Base-by-base conservation (phyloP, 2,888 invertebrate genomes). In the Limnephilus marmoratus region DNA sequence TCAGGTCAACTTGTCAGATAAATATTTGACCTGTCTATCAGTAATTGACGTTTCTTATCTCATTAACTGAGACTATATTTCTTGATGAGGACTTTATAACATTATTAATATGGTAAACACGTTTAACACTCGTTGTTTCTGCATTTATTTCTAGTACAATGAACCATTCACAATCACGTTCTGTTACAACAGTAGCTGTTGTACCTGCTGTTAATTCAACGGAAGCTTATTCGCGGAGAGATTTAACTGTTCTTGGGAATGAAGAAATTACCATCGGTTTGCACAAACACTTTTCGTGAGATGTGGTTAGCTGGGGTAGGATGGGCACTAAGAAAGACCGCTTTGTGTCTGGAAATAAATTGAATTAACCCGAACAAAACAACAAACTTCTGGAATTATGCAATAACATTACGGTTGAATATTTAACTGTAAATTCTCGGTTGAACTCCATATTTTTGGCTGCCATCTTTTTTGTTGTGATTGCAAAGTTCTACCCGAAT, bases 241-340 rank as follows among this genome's bases (percentile, higher is more conserved):
- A 68, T 68, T 68, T n/a, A 68, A 68, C 68, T 68, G 68, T n/a
- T 68, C 68, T 68, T 68, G 9, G n/a, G 68, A 68, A 24, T 24
- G 68, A 68, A 24, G 68, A 68, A 24, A 68, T 68, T 68, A 24
- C 68, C 24, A 68, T 68, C 68, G 68, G 68, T 68, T 68, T 68
- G 68, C 68, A n/a, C 68, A 68, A 68, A 68, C 68, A 68, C 68
- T 68, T 68, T 68, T 68, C 68, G 68, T 68, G 68, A 68, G 68
- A 68, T 68, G 68, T 68, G 68, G 24, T 68, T 68, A 68, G 24
- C 68, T 68, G 24, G 68, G 24, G 24, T 68, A 68, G 68, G 68
- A n/a, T 68, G 24, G 7, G 68, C 18, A 68, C 68, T 24, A 68
- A 68, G 68, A 68, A 68, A 68, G 7, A 68, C 7, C 68, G 24